Percentiles rank a stretch among this genome's conserved stretches.
phyloP scores from a whole-genome alignment of 2,888 invertebrate genomes.

The Ormyrus labotus region DNA sequence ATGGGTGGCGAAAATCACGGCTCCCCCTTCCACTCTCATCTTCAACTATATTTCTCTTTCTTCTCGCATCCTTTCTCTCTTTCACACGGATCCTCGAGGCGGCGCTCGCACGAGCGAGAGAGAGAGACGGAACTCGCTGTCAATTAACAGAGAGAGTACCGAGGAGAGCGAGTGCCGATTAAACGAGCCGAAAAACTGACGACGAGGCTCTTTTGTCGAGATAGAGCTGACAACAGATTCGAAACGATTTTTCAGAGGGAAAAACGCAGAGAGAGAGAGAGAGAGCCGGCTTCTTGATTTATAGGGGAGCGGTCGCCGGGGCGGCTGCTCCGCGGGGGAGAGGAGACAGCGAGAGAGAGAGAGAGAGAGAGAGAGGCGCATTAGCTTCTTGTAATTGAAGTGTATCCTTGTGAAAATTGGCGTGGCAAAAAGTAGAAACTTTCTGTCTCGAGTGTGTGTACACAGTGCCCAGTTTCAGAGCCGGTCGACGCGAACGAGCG shows the following conservation, averaged over 20 bases:
- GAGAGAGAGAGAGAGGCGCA: conserved; percentile 15
- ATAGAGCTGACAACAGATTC: no score
- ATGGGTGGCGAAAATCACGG: conserved; percentile 57
- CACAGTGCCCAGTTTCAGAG: conserved; percentile 1
- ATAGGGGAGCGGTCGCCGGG: not conserved
- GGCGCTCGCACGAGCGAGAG: no score
- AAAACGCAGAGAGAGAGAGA: no score
- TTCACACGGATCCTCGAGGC: not conserved
- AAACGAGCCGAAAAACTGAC: conserved; percentile 39
- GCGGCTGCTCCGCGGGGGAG: not conserved
- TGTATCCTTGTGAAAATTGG: conserved; percentile 44
- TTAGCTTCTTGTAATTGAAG: conserved; percentile 43
- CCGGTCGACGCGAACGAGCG: conserved; percentile 26
- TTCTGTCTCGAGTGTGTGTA: conserved; percentile 6
- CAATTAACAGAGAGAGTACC: no score
- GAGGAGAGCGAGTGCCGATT: conserved; percentile 37
- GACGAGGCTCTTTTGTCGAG: conserved; percentile 21
- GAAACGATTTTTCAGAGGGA: no score
- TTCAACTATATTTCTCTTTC: conserved; percentile 57
- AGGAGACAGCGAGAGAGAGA: conserved; percentile 1
- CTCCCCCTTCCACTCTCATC: conserved; percentile 32
- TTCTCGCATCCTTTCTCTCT: conserved; percentile 38
- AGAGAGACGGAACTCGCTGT: no score
- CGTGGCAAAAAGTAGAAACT: not conserved
- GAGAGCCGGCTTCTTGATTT: no score